Base-by-base conservation (phyloP, 2,113 vertebrate genomes). In the Amia ocellicauda region DNA sequence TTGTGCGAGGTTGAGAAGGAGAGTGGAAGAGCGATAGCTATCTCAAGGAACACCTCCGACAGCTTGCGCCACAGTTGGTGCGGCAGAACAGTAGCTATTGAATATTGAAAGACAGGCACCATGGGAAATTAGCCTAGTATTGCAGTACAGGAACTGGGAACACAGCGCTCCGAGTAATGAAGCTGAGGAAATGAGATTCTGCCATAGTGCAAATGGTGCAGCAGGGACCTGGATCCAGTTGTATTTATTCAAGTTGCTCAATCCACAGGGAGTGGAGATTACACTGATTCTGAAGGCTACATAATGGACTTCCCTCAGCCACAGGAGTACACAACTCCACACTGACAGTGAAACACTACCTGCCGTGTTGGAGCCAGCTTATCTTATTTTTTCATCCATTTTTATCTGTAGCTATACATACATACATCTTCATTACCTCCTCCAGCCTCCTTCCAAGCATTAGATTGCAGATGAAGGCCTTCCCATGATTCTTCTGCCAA, bases 121-220 rank as follows among this genome's bases (percentile, higher is more conserved):
- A 0, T 62, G 85, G 85, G 86, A 90, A 88, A 88, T 84, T 78
- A 85, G 81, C 74, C 62, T 60, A 62, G 69, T 69, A 77, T 76
- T 77, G 68, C 64, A 78, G 78, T 69, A 68, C 76, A 75, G 57
- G 43, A 69, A 58, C 72, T 64, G 54, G 20, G 70, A 47, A 77
- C 77, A 68, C 72, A 63, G 56, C 69, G 73, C 66, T 67, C 66
- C 59, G 75, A 71, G 60, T 73, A 83, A 85, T 74, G 75, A 78
- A 78, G 72, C 47, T 60, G 71, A 62, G 76, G 70, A 78, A 80
- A 65, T 62, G 64, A 60, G 60, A 64, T 69, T 60, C 10, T 41
- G 66, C 59, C 65, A 22, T 45, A 50, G 67, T 69, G 58, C 47
- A 70, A 67, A 77, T 5, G 16, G 62, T 8, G 41, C 36, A 56